Percentiles rank a stretch among this genome's conserved stretches.
Evolutionary conservation across 2,113 vertebrate genomes (phyloP).

Genomic region (Tenrec ecaudatus): DNA sequence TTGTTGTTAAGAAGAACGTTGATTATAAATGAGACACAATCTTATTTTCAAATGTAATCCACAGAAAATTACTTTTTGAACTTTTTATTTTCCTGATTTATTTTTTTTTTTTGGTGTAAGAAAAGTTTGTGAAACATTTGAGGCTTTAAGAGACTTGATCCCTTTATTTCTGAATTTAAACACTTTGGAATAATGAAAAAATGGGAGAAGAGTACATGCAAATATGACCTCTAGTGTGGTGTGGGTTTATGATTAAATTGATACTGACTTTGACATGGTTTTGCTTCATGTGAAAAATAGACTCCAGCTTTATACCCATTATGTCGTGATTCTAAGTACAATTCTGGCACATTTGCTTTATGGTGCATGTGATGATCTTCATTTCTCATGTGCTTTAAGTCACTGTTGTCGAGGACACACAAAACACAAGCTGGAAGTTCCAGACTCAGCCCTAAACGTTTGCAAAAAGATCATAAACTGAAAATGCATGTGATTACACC

Average conservation of each 20-base stretch:
- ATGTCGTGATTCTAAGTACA: neutral
- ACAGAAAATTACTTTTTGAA: constrained; percentile 34
- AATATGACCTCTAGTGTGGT: neutral
- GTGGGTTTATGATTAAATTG: neutral
- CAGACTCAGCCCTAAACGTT: constrained; percentile 80
- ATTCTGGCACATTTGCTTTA: constrained; percentile 11
- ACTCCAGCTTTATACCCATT: constrained; percentile 31
- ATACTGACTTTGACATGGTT: constrained; percentile 61
- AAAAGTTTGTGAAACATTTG: constrained; percentile 42
- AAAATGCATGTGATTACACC: constrained; percentile 73
- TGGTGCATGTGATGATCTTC: neutral
- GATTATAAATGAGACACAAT: constrained; percentile 44
- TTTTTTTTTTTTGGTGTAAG: neutral
- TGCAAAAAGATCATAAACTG: constrained; percentile 77
- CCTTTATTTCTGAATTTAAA: constrained; percentile 65
- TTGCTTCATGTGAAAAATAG: constrained; percentile 43
- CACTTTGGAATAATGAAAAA: constrained; percentile 59
- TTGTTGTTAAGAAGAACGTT: constrained; percentile 29
- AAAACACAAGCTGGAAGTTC: constrained; percentile 73
- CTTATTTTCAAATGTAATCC: constrained; percentile 30
- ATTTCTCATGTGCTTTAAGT: constrained; percentile 34
- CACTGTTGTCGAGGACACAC: constrained; percentile 62
- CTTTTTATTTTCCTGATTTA: neutral
- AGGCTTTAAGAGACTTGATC: constrained; percentile 63
- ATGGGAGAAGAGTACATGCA: neutral